Percentiles rank a stretch among this genome's conserved stretches.
Conservation (phyloP, 2,113 vertebrate species). For the Bombycilla garrulus region DNA sequence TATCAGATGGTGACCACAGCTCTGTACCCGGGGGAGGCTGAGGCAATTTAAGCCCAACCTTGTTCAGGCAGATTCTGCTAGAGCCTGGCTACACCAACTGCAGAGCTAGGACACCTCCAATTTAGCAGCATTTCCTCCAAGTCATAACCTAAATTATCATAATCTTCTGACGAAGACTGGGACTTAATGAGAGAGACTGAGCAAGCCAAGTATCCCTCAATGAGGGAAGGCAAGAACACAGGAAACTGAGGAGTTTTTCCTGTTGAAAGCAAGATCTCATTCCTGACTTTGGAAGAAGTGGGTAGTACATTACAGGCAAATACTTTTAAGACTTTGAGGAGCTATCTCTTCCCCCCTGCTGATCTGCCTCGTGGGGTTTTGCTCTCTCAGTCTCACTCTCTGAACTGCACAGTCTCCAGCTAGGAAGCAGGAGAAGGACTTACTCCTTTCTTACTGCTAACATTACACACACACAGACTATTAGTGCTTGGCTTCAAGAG, state of each 20-base stretch:
- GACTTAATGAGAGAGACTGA: neutral
- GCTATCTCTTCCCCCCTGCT: slow-evolving; percentile 1
- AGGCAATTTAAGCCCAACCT: neutral
- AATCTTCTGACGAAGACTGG: neutral
- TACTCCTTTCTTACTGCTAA: neutral
- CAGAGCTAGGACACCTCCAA: neutral
- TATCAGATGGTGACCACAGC: rapidly evolving
- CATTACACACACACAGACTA: neutral
- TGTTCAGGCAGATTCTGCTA: neutral
- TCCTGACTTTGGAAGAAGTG: neutral
- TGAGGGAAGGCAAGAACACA: neutral
- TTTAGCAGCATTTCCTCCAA: neutral
- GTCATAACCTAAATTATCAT: neutral
- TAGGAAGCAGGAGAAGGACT: neutral
- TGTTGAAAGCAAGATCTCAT: neutral
- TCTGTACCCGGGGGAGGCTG: neutral
- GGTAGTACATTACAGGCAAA: neutral
- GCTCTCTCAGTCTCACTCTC: slow-evolving; percentile 7
- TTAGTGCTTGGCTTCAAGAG: neutral
- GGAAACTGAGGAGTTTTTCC: neutral
- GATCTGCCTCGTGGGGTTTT: slow-evolving; percentile 8
- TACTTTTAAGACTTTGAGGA: neutral
- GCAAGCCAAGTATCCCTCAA: neutral
- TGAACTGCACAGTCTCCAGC: neutral
- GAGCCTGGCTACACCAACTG: neutral